These are phyloP conservation scores for Drosophila anceps DNA, from an alignment of 2,888 invertebrate genomes.

Conservation along the genomic window DNA sequence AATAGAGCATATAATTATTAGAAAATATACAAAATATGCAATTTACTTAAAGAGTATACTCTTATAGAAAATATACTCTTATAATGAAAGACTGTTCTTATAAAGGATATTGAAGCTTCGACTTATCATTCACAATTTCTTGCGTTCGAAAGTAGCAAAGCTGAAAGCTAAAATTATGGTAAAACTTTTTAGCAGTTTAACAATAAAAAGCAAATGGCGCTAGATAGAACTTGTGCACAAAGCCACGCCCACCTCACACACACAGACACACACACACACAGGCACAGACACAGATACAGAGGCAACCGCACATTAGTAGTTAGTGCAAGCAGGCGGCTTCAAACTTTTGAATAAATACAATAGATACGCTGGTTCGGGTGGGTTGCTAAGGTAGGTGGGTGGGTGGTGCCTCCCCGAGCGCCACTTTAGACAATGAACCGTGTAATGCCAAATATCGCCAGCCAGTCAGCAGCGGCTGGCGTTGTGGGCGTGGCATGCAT, in stretches of 20 bases:
- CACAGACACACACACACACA: slow-evolving; percentile 21
- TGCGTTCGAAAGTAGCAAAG: slow-evolving; percentile 39
- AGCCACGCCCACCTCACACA: slow-evolving; percentile 56
- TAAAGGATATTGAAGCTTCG: slow-evolving; percentile 29
- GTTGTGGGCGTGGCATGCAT: slow-evolving; percentile 53
- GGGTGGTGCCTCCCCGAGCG: slow-evolving; percentile 61
- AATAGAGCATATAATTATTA: no score
- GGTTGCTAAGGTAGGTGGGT: slow-evolving; percentile 7
- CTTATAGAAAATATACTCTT: neutral
- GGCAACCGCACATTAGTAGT: slow-evolving; percentile 79
- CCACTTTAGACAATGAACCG: slow-evolving; percentile 82
- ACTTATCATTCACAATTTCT: slow-evolving; percentile 21
- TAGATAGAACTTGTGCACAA: slow-evolving; percentile 68
- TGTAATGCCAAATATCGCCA: slow-evolving; percentile 79
- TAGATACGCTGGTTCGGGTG: slow-evolving; percentile 37
- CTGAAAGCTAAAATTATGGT: slow-evolving; percentile 67
- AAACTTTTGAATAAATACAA: slow-evolving; percentile 80
- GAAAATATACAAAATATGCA: no score
- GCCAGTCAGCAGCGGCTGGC: slow-evolving; percentile 42
- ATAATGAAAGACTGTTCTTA: neutral
- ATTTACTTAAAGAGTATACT: no score
- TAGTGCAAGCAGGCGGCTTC: slow-evolving; percentile 80
- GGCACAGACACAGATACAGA: slow-evolving; percentile 21
- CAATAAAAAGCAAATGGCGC: slow-evolving; percentile 80
- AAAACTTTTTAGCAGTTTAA: slow-evolving; percentile 77